These are phyloP conservation scores for Andrena camellia DNA, from an alignment of 2,888 invertebrate genomes.

Conservation along the genomic window DNA sequence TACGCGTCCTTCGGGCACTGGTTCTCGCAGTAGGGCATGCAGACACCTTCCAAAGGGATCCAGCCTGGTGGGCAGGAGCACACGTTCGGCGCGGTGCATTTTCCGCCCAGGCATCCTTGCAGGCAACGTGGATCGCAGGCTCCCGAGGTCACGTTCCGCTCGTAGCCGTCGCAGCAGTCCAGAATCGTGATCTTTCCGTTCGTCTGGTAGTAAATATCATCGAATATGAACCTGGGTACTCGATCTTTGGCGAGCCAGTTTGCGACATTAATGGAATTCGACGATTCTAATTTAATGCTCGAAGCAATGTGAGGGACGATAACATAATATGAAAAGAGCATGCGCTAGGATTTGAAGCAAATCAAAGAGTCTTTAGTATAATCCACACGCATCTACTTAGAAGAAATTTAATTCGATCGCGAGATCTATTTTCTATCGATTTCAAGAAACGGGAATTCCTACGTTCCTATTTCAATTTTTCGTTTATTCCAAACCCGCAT, in stretches of 20 bases:
- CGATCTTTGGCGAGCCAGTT: background rate
- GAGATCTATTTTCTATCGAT: too few species aligned
- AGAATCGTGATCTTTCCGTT: conserved; percentile 79
- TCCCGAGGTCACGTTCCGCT: conserved; percentile 86
- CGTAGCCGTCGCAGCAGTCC: conserved; percentile 91
- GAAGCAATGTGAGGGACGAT: background rate
- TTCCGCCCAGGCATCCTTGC: conserved; percentile 89
- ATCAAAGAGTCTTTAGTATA: background rate
- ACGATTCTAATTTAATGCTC: background rate
- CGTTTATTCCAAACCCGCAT: too few species aligned
- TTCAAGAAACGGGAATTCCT: too few species aligned
- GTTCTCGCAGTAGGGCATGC: conserved; percentile 87
- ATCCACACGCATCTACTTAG: background rate
- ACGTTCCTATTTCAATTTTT: too few species aligned
- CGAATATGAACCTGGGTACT: background rate
- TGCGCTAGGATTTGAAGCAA: background rate
- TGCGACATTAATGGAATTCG: too few species aligned
- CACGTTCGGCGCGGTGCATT: conserved; percentile 88
- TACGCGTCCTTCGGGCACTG: conserved; percentile 86
- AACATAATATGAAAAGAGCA: background rate
- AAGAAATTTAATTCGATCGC: background rate
- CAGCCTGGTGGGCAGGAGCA: conserved; percentile 89
- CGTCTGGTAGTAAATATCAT: background rate
- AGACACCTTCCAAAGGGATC: conserved; percentile 88
- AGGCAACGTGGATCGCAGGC: conserved; percentile 89